Evolutionary conservation across 2,113 vertebrate species (phyloP).

Genomic region (Salminus brasiliensis): DNA sequence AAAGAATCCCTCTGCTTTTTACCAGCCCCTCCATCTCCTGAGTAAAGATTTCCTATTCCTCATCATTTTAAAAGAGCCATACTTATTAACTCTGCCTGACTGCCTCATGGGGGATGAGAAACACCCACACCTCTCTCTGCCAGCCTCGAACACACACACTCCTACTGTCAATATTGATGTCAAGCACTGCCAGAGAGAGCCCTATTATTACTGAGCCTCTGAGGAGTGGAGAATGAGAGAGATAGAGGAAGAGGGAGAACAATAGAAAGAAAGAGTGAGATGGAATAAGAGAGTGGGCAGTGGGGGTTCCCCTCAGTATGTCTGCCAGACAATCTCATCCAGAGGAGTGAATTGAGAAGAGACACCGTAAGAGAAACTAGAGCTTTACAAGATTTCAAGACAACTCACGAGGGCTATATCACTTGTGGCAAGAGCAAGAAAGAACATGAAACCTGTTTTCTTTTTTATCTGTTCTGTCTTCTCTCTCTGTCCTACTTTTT

Average conservation of each 20-base stretch:
- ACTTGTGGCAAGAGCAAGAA: constrained; percentile 6
- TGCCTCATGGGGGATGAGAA: constrained; percentile 26
- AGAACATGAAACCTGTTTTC: neutral
- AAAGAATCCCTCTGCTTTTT: constrained; percentile 12
- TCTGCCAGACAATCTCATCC: constrained; percentile 19
- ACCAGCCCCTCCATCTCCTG: constrained; percentile 6
- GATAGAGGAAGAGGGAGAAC: neutral
- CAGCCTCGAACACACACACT: constrained; percentile 12
- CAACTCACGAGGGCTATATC: neutral
- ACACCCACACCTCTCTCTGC: constrained; percentile 17
- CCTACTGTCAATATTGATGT: constrained; percentile 41
- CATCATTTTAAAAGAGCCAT: constrained; percentile 25
- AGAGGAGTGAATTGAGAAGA: constrained; percentile 20
- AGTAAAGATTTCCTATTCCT: constrained; percentile 12
- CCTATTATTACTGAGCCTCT: constrained; percentile 24
- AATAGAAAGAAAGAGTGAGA: neutral
- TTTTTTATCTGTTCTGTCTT: neutral
- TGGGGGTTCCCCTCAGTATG: neutral
- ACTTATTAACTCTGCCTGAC: constrained; percentile 24
- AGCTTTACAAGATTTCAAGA: neutral
- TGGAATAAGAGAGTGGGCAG: neutral
- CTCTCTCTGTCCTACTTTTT: neutral
- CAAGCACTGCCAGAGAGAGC: neutral
- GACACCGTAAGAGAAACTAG: neutral
- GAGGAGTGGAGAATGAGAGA: neutral